Evolutionary conservation across 2,797 vertebrate genomes (phyloP).

Genomic region (Pempheris klunzingeri): DNA sequence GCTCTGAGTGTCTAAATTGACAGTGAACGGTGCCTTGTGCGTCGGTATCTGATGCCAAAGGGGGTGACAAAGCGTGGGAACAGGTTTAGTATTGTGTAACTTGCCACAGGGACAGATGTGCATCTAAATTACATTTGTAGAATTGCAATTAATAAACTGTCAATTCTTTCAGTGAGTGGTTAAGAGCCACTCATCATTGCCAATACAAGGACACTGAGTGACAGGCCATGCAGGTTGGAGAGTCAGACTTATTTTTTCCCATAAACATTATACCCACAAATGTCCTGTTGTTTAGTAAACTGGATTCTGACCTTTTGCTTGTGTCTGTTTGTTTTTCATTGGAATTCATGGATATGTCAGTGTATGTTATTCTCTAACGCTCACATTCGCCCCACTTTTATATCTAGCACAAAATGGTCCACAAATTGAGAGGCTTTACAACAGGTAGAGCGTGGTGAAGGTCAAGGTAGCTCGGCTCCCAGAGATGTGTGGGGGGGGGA

Average conservation of each 20-base stretch:
- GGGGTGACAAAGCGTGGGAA: no score
- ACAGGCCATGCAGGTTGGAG: not conserved
- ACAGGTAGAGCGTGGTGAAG: conserved; percentile 67
- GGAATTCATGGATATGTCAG: conserved; percentile 55
- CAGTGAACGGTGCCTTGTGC: no score
- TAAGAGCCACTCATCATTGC: not conserved
- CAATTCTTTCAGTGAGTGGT: not conserved
- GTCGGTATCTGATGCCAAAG: no score
- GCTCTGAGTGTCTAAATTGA: no score
- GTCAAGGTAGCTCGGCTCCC: conserved; percentile 52
- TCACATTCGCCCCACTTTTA: conserved; percentile 41
- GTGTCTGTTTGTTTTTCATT: conserved; percentile 44
- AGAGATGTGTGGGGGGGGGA: conserved; percentile 42
- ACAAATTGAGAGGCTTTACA: conserved; percentile 64
- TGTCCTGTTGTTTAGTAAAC: not conserved
- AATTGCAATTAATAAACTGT: not conserved
- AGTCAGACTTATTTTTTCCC: not conserved
- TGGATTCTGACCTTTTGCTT: not conserved
- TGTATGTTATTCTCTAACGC: conserved; percentile 32
- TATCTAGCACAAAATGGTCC: conserved; percentile 48
- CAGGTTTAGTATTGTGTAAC: no score
- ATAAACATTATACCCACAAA: not conserved
- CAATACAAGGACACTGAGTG: not conserved
- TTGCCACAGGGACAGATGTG: not conserved
- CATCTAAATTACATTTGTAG: not conserved